phyloP scores from a whole-genome alignment of 1,140 invertebrate species.

The Hyphantria cunea region DNA sequence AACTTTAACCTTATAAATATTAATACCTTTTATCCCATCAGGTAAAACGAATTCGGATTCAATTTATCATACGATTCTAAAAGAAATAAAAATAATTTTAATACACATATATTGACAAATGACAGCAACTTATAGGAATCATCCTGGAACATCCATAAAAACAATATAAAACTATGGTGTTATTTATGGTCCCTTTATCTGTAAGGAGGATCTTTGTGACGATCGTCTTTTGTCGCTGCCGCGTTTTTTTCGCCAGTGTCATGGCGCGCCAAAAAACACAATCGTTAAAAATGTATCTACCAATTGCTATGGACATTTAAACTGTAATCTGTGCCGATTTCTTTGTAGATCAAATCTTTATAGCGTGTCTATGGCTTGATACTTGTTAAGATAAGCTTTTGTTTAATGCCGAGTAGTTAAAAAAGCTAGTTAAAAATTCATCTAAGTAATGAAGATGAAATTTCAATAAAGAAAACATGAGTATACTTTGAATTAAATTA shows the following conservation, averaged over 20 bases:
- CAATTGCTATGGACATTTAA: constrained; percentile 40
- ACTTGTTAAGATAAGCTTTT: constrained; percentile 29
- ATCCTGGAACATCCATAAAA: constrained; percentile 19
- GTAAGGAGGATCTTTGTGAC: constrained; percentile 46
- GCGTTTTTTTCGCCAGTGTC: constrained; percentile 47
- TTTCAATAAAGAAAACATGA: no score
- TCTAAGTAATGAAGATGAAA: no score
- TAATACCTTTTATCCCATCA: constrained; percentile 2
- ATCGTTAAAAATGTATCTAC: constrained; percentile 51
- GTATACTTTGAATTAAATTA: no score
- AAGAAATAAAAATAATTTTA: constrained; percentile 21
- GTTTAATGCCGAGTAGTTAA: constrained; percentile 19
- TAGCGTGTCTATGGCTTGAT: constrained; percentile 47
- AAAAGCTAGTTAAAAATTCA: constrained; percentile 3
- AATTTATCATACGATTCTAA: constrained; percentile 21
- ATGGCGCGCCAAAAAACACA: constrained; percentile 53
- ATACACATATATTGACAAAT: constrained; percentile 30
- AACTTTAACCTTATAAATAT: neutral
- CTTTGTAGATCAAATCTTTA: constrained; percentile 72
- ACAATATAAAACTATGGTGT: constrained; percentile 55
- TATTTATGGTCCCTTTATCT: constrained; percentile 74
- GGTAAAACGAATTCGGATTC: constrained; percentile 16
- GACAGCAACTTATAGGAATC: constrained; percentile 21
- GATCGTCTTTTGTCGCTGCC: constrained; percentile 68
- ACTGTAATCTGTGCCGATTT: constrained; percentile 59